A percentile compares a stretch with the other conserved stretches of the same genome.
phyloP scores from a whole-genome alignment of 2,888 invertebrate species.

The Melanotus villosus region DNA sequence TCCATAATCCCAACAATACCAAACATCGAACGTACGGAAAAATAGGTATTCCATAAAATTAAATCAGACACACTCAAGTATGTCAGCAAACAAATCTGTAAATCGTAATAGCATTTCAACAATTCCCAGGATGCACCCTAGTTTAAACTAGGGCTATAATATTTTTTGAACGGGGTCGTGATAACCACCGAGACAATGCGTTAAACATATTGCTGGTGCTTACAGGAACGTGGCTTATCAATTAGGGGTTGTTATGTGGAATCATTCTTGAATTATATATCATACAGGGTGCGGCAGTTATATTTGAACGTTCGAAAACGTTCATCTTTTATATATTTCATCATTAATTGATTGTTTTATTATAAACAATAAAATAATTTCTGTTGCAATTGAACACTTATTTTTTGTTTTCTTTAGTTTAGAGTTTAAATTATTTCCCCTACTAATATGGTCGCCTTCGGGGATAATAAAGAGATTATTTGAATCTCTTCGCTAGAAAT shows the following conservation, averaged over 20 bases:
- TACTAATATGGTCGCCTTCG: no score
- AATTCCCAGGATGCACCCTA: constrained; percentile 54
- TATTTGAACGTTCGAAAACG: background rate
- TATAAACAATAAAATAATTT: no score
- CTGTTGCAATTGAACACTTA: no score
- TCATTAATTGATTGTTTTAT: no score
- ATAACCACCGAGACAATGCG: constrained; percentile 60
- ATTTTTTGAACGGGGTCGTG: constrained; percentile 60
- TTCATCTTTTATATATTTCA: no score
- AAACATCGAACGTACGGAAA: no score
- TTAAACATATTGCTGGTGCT: constrained; percentile 62
- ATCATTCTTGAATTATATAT: background rate
- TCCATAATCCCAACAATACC: no score
- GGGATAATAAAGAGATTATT: no score
- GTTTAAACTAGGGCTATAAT: constrained; percentile 65
- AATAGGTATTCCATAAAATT: constrained; percentile 46
- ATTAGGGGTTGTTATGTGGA: constrained; percentile 58
- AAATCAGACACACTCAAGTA: constrained; percentile 48
- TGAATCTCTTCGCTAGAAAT: no score
- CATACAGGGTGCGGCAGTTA: background rate
- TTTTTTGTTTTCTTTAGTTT: no score
- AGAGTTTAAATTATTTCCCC: no score
- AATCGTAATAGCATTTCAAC: constrained; percentile 49
- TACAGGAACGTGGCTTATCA: constrained; percentile 66
- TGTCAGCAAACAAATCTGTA: constrained; percentile 51